phyloP scores from a whole-genome alignment of 2,113 vertebrate species.

The Siniperca chuatsi region DNA sequence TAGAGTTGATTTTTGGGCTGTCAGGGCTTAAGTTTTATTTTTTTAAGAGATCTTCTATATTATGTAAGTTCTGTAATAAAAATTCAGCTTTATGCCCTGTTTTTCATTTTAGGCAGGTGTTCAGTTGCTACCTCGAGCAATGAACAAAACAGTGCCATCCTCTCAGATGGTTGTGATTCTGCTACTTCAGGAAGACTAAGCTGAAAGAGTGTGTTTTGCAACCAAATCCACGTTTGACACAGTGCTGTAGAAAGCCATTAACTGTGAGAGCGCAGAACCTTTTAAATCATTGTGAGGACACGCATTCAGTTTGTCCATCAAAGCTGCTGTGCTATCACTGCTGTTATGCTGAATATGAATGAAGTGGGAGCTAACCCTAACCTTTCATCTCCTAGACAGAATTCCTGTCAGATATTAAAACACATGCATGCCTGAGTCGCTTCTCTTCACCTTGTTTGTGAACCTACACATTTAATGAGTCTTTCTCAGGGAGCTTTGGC shows the following conservation, averaged over 20 bases:
- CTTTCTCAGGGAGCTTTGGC: slow-evolving; percentile 67
- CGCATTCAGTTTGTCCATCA: slow-evolving; percentile 73
- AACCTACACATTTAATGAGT: slow-evolving; percentile 77
- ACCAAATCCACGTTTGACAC: slow-evolving; percentile 57
- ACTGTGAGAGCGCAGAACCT: slow-evolving; percentile 52
- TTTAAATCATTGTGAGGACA: slow-evolving; percentile 60
- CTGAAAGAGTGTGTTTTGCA: slow-evolving; percentile 39
- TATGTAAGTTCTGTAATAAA: slow-evolving; percentile 20
- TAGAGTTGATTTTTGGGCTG: background rate
- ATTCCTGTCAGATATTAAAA: slow-evolving; percentile 69
- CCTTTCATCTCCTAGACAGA: slow-evolving; percentile 67
- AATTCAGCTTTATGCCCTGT: slow-evolving; percentile 5
- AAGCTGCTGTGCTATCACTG: slow-evolving; percentile 57
- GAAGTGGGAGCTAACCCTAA: slow-evolving; percentile 60
- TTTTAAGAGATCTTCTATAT: background rate
- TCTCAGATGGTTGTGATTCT: slow-evolving; percentile 32
- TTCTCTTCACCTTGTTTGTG: slow-evolving; percentile 73
- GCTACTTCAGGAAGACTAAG: slow-evolving; percentile 10
- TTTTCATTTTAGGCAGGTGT: slow-evolving; percentile 17
- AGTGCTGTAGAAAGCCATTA: slow-evolving; percentile 61
- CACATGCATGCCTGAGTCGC: slow-evolving; percentile 55
- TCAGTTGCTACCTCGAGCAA: slow-evolving; percentile 23
- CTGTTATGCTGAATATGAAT: slow-evolving; percentile 75
- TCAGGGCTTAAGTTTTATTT: background rate
- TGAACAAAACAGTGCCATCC: slow-evolving; percentile 32